Percentiles rank a stretch among this genome's conserved stretches.
These are phyloP conservation scores for Xerus rutilus DNA, from an alignment of 2,797 vertebrate species.

Conservation along the genomic window DNA sequence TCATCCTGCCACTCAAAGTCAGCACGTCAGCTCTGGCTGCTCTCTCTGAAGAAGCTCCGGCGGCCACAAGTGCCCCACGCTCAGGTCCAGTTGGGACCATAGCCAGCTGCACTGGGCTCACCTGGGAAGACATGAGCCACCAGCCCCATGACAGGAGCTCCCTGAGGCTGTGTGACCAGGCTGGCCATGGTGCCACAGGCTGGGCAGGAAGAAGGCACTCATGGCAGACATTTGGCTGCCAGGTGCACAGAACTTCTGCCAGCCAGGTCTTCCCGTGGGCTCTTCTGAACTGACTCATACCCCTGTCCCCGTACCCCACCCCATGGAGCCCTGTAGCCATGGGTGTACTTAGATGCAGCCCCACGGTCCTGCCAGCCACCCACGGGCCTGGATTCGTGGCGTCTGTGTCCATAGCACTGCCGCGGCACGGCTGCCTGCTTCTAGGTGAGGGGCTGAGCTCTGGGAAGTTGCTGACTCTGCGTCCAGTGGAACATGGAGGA, in stretches of 20 bases:
- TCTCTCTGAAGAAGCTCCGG: not conserved
- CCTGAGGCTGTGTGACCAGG: too few species aligned
- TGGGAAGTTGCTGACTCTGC: not conserved
- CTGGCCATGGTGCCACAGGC: not conserved
- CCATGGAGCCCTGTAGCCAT: not conserved
- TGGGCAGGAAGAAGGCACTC: rapidly evolving
- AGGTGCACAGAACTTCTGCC: not conserved
- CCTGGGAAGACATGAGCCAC: too few species aligned
- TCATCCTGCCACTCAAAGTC: too few species aligned
- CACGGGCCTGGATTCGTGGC: rapidly evolving
- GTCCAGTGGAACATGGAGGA: rapidly evolving
- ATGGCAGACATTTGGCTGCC: not conserved
- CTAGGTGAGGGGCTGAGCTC: not conserved
- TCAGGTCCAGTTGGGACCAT: too few species aligned
- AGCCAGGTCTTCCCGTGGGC: rapidly evolving
- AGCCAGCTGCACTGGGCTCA: too few species aligned
- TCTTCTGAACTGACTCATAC: too few species aligned
- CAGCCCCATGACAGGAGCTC: not conserved
- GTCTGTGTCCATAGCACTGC: rapidly evolving
- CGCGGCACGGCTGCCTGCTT: rapidly evolving
- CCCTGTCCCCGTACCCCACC: not conserved
- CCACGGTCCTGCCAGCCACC: not conserved
- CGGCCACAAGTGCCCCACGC: too few species aligned
- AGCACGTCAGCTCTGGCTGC: too few species aligned
- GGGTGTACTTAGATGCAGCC: not conserved